Evolutionary conservation across 1,140 invertebrate species (phyloP).

Genomic region (Drosophila lacertosa): DNA sequence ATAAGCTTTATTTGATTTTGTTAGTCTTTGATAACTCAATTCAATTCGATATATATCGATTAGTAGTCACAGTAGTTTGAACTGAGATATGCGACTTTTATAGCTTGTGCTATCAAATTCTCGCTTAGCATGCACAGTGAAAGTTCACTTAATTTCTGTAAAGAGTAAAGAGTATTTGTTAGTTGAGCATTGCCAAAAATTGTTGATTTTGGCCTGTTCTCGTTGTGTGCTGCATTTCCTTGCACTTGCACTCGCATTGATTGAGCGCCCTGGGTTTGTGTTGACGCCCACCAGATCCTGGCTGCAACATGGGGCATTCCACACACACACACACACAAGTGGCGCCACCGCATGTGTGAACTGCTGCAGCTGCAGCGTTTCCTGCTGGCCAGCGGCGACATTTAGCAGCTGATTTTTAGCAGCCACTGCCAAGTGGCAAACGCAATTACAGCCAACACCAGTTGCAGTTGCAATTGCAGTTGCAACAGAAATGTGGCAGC

Average conservation of each 20-base stretch:
- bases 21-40: neutral
- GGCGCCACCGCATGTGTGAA: constrained; percentile 42
- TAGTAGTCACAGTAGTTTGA: neutral
- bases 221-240: constrained; percentile 9
- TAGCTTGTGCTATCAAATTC: neutral
- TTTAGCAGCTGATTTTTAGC: constrained; percentile 39
- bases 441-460: constrained; percentile 13
- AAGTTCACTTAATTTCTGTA: too few relatives aligned
- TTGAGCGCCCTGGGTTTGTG: constrained; percentile 21
- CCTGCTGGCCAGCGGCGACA: constrained; percentile 33
- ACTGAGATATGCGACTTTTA: neutral
- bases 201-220: neutral
- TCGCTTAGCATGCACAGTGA: neutral
- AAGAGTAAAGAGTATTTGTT: neutral
- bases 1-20: neutral
- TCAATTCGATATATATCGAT: neutral
- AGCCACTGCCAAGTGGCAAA: constrained; percentile 17
- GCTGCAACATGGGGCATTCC: too few relatives aligned
- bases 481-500: constrained; percentile 22
- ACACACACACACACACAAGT: too few relatives aligned
- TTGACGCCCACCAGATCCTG: constrained; percentile 21
- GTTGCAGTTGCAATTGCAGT: constrained; percentile 4
- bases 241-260: constrained; percentile 24
- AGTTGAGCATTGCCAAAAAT: neutral
- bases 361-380: constrained; percentile 25